Percentiles rank a stretch among this genome's conserved stretches.
phyloP scores from a whole-genome alignment of 2,113 vertebrate species.

The Myocastor coypus region DNA sequence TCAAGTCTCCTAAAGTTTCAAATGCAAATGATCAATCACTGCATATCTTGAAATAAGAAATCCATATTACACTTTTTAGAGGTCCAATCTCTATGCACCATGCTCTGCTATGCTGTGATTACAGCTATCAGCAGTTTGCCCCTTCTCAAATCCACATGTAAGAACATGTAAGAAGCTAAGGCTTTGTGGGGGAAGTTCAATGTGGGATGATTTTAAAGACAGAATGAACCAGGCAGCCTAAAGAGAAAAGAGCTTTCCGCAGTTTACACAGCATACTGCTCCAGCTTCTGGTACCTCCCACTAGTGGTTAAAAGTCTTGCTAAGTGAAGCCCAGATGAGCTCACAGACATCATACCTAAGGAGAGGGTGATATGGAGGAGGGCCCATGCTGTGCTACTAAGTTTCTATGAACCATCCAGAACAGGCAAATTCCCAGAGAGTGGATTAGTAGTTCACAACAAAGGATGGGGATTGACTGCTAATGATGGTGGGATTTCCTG shows the following conservation, averaged over 20 bases:
- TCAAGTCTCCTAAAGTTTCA: not conserved
- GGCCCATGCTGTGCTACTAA: not conserved
- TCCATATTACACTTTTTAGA: not conserved
- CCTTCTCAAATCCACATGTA: not conserved
- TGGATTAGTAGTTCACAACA: not conserved
- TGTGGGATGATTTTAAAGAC: not conserved
- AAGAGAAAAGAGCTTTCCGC: not conserved
- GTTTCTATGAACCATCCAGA: not conserved
- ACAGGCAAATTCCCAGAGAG: not conserved
- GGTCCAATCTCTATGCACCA: not conserved
- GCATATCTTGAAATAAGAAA: not conserved
- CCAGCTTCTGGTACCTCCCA: not conserved
- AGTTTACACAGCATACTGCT: not conserved
- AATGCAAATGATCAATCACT: not conserved
- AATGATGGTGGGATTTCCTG: not conserved
- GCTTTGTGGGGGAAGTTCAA: conserved; percentile 17
- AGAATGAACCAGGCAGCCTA: not conserved
- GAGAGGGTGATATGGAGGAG: not conserved
- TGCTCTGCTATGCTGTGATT: not conserved
- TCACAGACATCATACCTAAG: not conserved
- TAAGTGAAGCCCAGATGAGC: not conserved
- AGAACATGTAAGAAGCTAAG: not conserved
- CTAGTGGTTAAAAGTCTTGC: not conserved
- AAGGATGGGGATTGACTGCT: not conserved
- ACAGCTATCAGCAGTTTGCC: not conserved